Percentiles rank a stretch among this genome's conserved stretches.
phyloP scores from a whole-genome alignment of 53 echinoderm and acorn worm genomes.

The Paelopatides confundens region DNA sequence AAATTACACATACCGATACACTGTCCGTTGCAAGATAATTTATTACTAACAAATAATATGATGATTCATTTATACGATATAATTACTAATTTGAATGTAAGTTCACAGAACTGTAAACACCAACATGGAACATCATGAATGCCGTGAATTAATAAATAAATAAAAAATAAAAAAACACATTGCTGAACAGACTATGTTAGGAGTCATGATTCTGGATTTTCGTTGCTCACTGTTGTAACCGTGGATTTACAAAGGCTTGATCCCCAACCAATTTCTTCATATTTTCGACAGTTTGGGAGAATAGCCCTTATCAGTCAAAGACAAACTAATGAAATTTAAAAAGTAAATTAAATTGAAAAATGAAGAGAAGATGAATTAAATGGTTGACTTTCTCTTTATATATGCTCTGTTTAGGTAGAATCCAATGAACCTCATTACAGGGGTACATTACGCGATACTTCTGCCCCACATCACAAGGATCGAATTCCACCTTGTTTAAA shows the following conservation, averaged over 20 bases:
- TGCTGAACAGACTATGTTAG: too few relatives aligned
- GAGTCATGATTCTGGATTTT: too few relatives aligned
- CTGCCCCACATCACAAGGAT: slow-evolving; percentile 32
- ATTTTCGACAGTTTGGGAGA: slow-evolving; percentile 17
- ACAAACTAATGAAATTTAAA: slow-evolving; percentile 35
- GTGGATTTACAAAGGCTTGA: background rate
- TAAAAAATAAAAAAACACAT: too few relatives aligned
- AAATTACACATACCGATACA: too few relatives aligned
- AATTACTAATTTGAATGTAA: too few relatives aligned
- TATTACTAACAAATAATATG: too few relatives aligned
- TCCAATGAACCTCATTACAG: slow-evolving; percentile 42
- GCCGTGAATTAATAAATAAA: too few relatives aligned
- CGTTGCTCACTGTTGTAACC: too few relatives aligned
- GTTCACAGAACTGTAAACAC: too few relatives aligned
- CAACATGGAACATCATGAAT: too few relatives aligned
- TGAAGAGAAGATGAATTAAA: slow-evolving; percentile 11
- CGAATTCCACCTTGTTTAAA: slow-evolving; percentile 24
- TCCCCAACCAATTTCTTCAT: slow-evolving; percentile 1
- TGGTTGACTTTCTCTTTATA: slow-evolving; percentile 16
- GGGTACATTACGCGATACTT: slow-evolving; percentile 29
- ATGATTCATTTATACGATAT: too few relatives aligned
- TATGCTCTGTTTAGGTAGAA: slow-evolving; percentile 21
- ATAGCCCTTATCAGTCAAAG: slow-evolving; percentile 15
- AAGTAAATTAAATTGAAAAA: slow-evolving; percentile 24
- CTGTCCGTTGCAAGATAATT: too few relatives aligned